Base-by-base conservation (phyloP, 64 coral and sea anemone genomes). In the Platygyra sinensis region DNA sequence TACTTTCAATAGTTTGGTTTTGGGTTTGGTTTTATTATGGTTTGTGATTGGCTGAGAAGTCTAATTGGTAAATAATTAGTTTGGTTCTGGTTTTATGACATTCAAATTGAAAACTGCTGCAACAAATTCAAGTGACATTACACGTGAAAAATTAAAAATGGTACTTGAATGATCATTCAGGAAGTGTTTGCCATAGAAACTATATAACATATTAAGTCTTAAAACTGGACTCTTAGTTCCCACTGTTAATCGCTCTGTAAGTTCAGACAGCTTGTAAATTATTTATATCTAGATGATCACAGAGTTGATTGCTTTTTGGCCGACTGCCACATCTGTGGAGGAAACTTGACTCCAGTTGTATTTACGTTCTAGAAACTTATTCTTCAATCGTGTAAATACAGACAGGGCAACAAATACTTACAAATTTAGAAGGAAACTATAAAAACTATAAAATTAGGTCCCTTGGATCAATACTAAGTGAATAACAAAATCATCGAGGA, bases 171-270 rank as follows among this genome's bases (percentile, higher is more conserved):
- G 42, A 46, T 46, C 42, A 46, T 46, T 46, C 33, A 36, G 6
- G 5, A 46, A 46, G 42, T 46, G 7, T 46, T 46, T 46, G 42
- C 0, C 10, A 57, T 57, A 57, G 15, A 57, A 15, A 57, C 54
- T 57, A 57, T 57, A 57, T 57, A 57, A 16, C 54, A 57, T 57
- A 31, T 77, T 22, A 77, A 49, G 16, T 77, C 39, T 19, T 49
- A 0, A 20, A 77, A 77, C 20, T 10, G 17, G 0, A 67, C 3
- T 16, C 60, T 16, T 8, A 5, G 7, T 57, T 85, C 39, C 81
- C 63, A 85, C 9, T 67, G 36, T 52, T 85, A 51, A 71, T 72
- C 18, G 19, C 24, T 71, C 63, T 85, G 81, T 72, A 85, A 85
- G 63, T 85, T 80, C 42, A 36, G 32, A 60, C 30, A 83, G 74